These are phyloP conservation scores for Stictocephala bisonia DNA, from an alignment of 2,888 invertebrate genomes.

Conservation along the genomic window DNA sequence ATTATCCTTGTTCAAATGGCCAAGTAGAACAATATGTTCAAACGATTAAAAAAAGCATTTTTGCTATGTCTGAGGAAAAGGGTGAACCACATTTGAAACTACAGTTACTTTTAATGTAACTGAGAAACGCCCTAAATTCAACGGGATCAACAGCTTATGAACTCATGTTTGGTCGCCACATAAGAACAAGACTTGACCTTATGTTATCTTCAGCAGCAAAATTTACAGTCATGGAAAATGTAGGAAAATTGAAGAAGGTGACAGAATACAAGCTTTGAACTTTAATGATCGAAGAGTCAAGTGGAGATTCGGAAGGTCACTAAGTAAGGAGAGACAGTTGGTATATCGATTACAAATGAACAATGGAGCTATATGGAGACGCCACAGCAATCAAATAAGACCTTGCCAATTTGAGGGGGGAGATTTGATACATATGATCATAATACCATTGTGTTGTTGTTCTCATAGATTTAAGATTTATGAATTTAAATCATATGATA, in stretches of 20 bases:
- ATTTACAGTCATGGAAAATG: not conserved
- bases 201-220: not conserved
- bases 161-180: not conserved
- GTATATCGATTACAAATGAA: not conserved
- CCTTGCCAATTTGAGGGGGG: not conserved
- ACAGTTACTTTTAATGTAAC: not conserved
- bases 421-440: slow-evolving; percentile 34
- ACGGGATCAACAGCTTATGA: not conserved
- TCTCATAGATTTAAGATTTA: too few relatives aligned
- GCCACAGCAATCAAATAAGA: not conserved
- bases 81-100: not conserved
- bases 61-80: not conserved
- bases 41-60: slow-evolving; percentile 3
- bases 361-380: not conserved
- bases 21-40: slow-evolving; percentile 15
- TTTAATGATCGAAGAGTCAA: not conserved
- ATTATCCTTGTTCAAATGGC: not conserved
- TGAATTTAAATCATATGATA: too few relatives aligned
- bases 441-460: too few relatives aligned
- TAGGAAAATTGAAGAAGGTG: not conserved
- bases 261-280: not conserved
- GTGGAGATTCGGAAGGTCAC: not conserved
- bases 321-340: not conserved
- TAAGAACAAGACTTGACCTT: not conserved
- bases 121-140: not conserved